phyloP scores from a whole-genome alignment of 2,888 invertebrate genomes.

The Unio pictorum region DNA sequence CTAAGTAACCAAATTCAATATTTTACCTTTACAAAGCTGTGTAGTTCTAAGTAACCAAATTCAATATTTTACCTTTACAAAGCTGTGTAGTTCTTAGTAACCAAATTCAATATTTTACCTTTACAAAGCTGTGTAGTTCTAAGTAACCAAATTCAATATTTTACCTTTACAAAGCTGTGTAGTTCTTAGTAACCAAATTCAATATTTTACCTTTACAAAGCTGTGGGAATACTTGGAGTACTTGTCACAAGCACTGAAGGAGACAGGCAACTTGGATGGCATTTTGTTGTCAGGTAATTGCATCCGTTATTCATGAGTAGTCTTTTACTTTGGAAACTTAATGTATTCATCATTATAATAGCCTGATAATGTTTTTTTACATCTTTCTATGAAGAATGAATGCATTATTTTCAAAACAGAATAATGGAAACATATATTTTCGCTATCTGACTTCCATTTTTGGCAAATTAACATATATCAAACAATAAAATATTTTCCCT shows the following conservation, averaged over 20 bases:
- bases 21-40: too few relatives aligned
- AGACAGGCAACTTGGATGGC: constrained; percentile 87
- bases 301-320: not conserved
- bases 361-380: not conserved
- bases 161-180: constrained; percentile 8
- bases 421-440: too few relatives aligned
- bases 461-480: too few relatives aligned
- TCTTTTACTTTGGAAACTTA: not conserved
- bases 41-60: too few relatives aligned
- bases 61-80: constrained; percentile 10
- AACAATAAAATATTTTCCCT: too few relatives aligned
- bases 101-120: not conserved
- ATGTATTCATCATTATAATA: not conserved
- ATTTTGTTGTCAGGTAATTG: constrained; percentile 80
- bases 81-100: too few relatives aligned
- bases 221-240: constrained; percentile 84
- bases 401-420: too few relatives aligned
- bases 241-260: constrained; percentile 80
- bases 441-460: too few relatives aligned
- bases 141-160: not conserved
- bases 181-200: too few relatives aligned
- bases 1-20: too few relatives aligned
- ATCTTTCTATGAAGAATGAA: too few relatives aligned
- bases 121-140: not conserved
- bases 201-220: constrained; percentile 62